Percentiles rank a stretch among this genome's conserved stretches.
These are phyloP conservation scores for Caenorhabditis macrosperma DNA, from an alignment of 2,888 invertebrate genomes.

Conservation along the genomic window DNA sequence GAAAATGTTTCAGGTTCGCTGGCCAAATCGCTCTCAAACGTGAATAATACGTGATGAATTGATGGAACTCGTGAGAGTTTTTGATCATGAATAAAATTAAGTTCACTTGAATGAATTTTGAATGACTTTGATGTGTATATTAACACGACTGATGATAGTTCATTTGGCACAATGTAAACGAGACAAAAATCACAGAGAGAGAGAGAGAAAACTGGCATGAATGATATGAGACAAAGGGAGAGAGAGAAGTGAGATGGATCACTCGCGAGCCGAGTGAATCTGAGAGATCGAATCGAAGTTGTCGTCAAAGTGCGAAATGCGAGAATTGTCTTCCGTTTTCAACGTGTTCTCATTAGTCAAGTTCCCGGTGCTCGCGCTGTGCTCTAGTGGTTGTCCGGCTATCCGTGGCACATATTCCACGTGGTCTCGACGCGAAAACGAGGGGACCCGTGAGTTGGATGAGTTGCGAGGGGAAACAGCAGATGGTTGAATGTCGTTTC, in stretches of 20 bases:
- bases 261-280: neutral
- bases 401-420: conserved; percentile 29
- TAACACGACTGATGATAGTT: neutral
- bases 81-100: neutral
- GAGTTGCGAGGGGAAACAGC: neutral
- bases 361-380: neutral
- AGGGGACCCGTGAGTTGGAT: conserved; percentile 7
- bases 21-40: neutral
- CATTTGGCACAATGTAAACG: neutral
- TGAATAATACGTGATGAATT: neutral
- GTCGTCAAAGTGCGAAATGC: conserved; percentile 15
- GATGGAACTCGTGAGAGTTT: too few species aligned
- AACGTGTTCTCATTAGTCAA: neutral
- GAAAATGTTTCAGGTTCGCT: conserved; percentile 12
- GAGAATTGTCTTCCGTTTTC: neutral
- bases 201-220: neutral
- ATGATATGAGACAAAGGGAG: too few species aligned
- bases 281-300: conserved; percentile 35
- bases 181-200: neutral
- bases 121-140: too few species aligned
- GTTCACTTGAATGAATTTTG: conserved; percentile 5
- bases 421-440: conserved; percentile 2
- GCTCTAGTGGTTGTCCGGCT: conserved; percentile 25
- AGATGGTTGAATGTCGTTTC: conserved; percentile 17
- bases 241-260: neutral